Evolutionary conservation across 64 coral and sea anemone genomes (phyloP), one percentile per base, ranked within the genome.

Genomic region (Pachyseris speciosa): DNA sequence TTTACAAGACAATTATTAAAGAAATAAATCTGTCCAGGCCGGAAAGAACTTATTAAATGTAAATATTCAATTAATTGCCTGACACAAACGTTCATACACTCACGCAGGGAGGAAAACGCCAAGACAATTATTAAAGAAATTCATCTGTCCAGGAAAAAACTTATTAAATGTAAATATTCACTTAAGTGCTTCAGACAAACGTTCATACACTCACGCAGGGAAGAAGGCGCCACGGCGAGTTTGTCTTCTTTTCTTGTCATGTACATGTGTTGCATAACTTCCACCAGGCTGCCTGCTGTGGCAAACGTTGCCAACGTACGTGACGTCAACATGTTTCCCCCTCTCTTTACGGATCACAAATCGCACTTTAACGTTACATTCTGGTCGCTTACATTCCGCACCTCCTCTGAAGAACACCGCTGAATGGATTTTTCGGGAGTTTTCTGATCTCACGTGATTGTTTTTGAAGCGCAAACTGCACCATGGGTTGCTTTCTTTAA

Each of bases 401-500:
- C 77, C 55, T 81, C 55, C 77, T 81, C 77, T 81, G 52, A 81
- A 81, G 52, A 81, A 81, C 32, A 81, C 77, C 53, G 77, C 77
- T 81, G 77, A 81, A 52, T 81, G 77, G 77, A 81, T 81, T 81
- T 81, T 81, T 6, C 77, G 77, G 4, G 77, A 81, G 53, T 81
- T 81, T 81, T 81, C 52, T 81, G 77, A 81, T 27, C 77, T 81
- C 51, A 81, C 77, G 53, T 64, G 77, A 81, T 81, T 81, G 55
- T 81, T 81, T 19, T 81, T 81, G 32, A 81, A 81, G 77, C 77
- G 77, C 53, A 81, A 63, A 61, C 77, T 81, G 52, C 77, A 81
- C 77, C 77, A 81, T 81, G 77, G 77, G 52, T 81, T 81, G 36
- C 52, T 81, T 81, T 81, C 77, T 63, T 81, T 81, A 13, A 81